Base-by-base conservation (phyloP, 2,888 invertebrate genomes). In the Leucophenga montana region DNA sequence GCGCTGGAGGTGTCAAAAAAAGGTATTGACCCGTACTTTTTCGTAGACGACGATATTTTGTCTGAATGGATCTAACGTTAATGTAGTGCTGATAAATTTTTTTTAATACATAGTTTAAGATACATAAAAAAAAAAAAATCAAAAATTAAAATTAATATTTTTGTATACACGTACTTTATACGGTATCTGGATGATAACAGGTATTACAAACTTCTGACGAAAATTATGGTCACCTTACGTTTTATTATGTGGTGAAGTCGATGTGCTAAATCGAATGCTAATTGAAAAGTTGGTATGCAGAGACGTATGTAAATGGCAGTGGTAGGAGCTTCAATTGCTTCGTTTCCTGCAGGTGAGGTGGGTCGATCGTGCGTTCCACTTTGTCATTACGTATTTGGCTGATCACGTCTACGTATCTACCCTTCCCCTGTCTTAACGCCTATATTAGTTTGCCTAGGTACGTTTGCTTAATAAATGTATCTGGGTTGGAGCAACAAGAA, bases 401-500 rank as follows among this genome's bases (percentile, higher is more conserved):
- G 61, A 8, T 1, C 61, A 61, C 33, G 59, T 31, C 53, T 53
- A 14, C 59, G 39, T 39, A 39, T 39, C n/a, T 50, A 54, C n/a
- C 18, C 16, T 18, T 44, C 5, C 18, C 50, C 61, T 61, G 6
- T 16, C 13, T 1, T 9, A 33, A 61, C 11, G 56, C 20, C 11
- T 48, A 48, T 48, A n/a, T 48, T 48, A 16, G 8, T 2, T 13
- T 6, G 14, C 8, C 2, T 61, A 39, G 8, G 61, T 61, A 8
- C 18, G 6, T 44, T 31, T 14, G 61, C 59, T 61, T 74, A 74
- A 75, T 78, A 70, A 70, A 83, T 84, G 84, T 81, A 82, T 81
- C 74, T 81, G 71, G 83, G 83, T 83, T 81, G 79, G 71, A 3
- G 73, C 70, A 71, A 69, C 68, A 70, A 69, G 70, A 74, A 67